Percentiles rank a stretch among this genome's conserved stretches.
These are phyloP conservation scores for Hydractinia symbiolongicarpus DNA, from an alignment of 30 jellyfish, hydroid and myxozoan genomes.

Conservation along the genomic window DNA sequence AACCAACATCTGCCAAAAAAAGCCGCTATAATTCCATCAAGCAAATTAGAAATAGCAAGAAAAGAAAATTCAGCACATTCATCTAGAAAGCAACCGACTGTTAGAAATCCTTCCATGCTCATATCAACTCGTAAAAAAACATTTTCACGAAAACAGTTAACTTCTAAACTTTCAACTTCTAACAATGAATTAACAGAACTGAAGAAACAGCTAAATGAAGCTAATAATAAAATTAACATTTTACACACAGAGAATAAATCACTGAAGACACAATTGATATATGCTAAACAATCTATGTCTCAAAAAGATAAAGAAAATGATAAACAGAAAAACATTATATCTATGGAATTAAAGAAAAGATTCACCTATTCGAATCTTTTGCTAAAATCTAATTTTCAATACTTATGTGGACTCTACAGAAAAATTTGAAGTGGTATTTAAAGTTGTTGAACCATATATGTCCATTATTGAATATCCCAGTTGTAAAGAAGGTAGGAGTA, in stretches of 20 bases:
- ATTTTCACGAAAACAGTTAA: conserved; percentile 2
- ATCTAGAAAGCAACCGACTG: not conserved
- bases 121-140: not conserved
- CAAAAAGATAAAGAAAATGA: not conserved
- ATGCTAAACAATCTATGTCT: not conserved
- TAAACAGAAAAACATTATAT: no score
- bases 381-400: no score
- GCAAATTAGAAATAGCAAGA: no score
- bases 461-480: not conserved
- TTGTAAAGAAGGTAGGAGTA: not conserved
- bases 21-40: not conserved
- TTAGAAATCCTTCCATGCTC: not conserved
- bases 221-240: no score
- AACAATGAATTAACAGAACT: not conserved
- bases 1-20: no score
- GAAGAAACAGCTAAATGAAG: no score
- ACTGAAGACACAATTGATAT: no score
- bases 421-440: not conserved
- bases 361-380: no score
- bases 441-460: conserved; percentile 8
- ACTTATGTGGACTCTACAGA: conserved; percentile 3
- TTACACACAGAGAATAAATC: no score
- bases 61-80: no score
- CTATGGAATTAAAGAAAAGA: no score
- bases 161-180: not conserved